A percentile compares a stretch with the other conserved stretches of the same genome.
Evolutionary conservation across 2,888 invertebrate species (phyloP).

Genomic region (Cyrtodaria siliqua): DNA sequence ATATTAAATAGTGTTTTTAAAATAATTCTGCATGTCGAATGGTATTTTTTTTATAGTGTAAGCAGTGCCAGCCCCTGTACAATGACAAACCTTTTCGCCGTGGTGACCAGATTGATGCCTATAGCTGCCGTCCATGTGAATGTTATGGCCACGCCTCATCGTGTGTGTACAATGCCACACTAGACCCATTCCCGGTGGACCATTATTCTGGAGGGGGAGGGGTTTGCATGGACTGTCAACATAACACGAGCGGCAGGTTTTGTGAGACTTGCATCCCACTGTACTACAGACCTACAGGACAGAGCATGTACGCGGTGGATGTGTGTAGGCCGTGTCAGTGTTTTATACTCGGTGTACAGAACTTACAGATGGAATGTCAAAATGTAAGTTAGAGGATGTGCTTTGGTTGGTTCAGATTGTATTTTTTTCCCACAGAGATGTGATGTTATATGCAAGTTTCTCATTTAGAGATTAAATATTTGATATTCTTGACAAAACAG

Average conservation of each 20-base stretch:
- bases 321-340: constrained; percentile 83
- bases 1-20: no score
- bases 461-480: no score
- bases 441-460: no score
- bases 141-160: constrained; percentile 83
- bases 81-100: constrained; percentile 84
- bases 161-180: constrained; percentile 80
- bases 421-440: no score
- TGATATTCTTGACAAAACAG: no score
- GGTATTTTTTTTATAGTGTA: constrained; percentile 80
- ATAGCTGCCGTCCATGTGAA: constrained; percentile 81
- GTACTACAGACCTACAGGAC: constrained; percentile 79
- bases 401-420: no score
- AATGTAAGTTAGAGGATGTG: no score
- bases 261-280: constrained; percentile 79
- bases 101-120: constrained; percentile 79
- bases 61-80: constrained; percentile 82
- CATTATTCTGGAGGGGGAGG: constrained; percentile 84
- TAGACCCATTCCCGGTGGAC: constrained; percentile 81
- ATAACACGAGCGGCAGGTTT: constrained; percentile 81
- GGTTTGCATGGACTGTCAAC: constrained; percentile 82
- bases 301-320: constrained; percentile 75
- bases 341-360: constrained; percentile 68
- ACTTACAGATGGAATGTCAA: constrained; percentile 71
- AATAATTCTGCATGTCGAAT: no score